Evolutionary conservation across 2,888 invertebrate genomes (phyloP), one percentile per base, ranked within the genome.

Genomic region (Catocala fraxini): DNA sequence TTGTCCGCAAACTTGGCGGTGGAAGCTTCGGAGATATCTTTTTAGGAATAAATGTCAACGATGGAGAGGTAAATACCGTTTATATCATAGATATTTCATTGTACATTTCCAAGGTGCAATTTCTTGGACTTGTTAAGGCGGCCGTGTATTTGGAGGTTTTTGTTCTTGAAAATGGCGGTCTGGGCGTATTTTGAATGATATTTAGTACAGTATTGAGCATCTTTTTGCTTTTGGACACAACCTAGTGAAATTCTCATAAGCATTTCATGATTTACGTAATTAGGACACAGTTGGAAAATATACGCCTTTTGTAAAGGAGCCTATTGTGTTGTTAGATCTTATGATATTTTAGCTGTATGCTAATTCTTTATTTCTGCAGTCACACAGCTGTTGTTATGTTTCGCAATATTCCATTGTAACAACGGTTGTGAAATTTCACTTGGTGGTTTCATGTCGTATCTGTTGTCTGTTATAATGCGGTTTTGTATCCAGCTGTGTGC

Each of bases 11-110:
- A 96, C 98, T 99, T 92, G 99, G 99, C 86, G 99, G 99, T 94
- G 99, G 99, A 81, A 99, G 99, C 77, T 99, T 99, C 92, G 99
- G 99, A 87, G 99, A 99, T 95, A 99, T 99, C 92, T 99, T 98
- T 95, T 95, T 99, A 91, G 99, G 98, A 78, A 97, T 98, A 95
- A 97, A 98, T 95, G 96, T 97, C 89, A 96, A 96, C 89, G 98
- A 97, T 95, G 98, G 98, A 92, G 98, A 98, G 96, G 97, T 97
- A 95, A 95, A 91, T 91, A 71, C 57, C 56, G 39, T 13, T 56
- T 63, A 59, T 65, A 65, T 64, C 67, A 73, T 72, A 59, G 69
- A 70, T 77, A 79, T 78, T 78, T 67, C 67, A 56, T 69, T 71
- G 65, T 57, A 65, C 69, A 60, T 68, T 76, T 71, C 59, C 68